A percentile compares a stretch with the other conserved stretches of the same genome.
These are phyloP conservation scores for Crocuta crocuta DNA, from an alignment of 2,113 vertebrate species.

Conservation along the genomic window DNA sequence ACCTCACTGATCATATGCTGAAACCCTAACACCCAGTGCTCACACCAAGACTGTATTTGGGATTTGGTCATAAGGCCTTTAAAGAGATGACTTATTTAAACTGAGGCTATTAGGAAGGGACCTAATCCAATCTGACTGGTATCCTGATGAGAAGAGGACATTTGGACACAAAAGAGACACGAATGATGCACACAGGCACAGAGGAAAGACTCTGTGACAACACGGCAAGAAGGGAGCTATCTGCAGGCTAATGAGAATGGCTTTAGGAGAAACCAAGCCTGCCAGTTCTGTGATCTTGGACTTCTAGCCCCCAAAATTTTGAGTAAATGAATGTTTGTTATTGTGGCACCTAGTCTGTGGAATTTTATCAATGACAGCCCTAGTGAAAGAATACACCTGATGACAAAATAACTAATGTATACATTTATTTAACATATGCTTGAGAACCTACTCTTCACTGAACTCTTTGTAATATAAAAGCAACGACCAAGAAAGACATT, in stretches of 20 bases:
- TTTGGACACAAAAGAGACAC: background rate
- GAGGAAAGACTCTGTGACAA: background rate
- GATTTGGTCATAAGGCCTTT: background rate
- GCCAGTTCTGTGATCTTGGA: background rate
- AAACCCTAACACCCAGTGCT: background rate
- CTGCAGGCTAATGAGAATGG: background rate
- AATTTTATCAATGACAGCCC: background rate
- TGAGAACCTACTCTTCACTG: background rate
- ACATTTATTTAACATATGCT: background rate
- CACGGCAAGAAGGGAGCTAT: accelerated
- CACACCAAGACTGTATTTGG: background rate
- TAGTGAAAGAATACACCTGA: background rate
- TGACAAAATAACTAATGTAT: background rate
- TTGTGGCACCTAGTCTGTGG: accelerated
- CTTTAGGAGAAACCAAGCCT: background rate
- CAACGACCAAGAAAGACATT: background rate
- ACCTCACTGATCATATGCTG: background rate
- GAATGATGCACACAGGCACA: accelerated
- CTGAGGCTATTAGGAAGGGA: background rate
- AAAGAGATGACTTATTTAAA: background rate
- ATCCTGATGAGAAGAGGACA: no score
- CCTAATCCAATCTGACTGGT: background rate
- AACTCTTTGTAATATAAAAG: background rate
- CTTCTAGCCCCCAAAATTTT: background rate
- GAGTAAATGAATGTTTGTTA: background rate